Percentiles rank a stretch among this genome's conserved stretches.
These are phyloP conservation scores for Epinephelus fuscoguttatus DNA, from an alignment of 2,113 vertebrate genomes.

Conservation along the genomic window DNA sequence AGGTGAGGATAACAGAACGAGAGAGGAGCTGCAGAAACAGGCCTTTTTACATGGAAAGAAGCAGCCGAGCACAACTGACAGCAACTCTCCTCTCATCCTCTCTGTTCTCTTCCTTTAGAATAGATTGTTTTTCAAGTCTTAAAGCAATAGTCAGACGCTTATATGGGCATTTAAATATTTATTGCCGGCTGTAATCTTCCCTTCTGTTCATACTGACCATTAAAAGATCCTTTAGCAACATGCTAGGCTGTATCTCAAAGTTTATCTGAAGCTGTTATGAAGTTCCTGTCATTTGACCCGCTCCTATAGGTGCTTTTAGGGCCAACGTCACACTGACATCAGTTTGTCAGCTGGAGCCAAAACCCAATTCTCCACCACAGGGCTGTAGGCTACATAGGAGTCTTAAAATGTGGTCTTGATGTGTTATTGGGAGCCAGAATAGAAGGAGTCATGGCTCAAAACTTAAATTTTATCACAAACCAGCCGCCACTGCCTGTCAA, in stretches of 20 bases:
- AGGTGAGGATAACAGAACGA: conserved; percentile 72
- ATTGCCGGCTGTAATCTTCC: background rate
- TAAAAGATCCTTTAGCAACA: background rate
- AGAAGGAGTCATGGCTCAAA: no score
- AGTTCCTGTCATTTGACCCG: background rate
- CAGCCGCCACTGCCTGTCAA: no score
- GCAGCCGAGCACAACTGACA: conserved; percentile 78
- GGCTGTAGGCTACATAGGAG: no score
- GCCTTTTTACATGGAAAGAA: conserved; percentile 70
- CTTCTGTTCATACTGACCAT: background rate
- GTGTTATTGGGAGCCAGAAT: no score
- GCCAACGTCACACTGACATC: no score
- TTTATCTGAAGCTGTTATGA: background rate
- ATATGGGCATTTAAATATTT: background rate
- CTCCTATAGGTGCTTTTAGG: background rate
- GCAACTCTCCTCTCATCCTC: conserved; percentile 56
- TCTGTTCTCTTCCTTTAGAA: conserved; percentile 1
- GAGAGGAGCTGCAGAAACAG: conserved; percentile 73
- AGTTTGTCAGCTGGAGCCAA: no score
- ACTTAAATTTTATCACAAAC: no score
- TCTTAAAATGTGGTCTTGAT: no score
- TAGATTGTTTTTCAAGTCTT: background rate
- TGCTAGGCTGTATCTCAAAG: background rate
- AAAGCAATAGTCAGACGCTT: background rate
- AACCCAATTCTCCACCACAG: no score